Percentiles rank a stretch among this genome's conserved stretches.
Evolutionary conservation across 2,113 vertebrate genomes (phyloP).

Genomic region (Recurvirostra avosetta): DNA sequence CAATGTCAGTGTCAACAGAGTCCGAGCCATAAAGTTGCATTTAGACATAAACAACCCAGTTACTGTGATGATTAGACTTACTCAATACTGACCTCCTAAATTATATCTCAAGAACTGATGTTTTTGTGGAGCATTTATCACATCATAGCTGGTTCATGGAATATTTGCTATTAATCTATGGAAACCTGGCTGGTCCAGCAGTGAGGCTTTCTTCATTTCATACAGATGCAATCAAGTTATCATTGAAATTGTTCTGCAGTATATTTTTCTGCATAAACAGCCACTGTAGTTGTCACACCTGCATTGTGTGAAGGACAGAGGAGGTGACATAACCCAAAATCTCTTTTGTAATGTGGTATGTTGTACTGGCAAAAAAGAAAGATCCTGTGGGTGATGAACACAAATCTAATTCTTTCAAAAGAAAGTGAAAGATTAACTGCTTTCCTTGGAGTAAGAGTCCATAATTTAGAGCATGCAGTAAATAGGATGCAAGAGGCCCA

Average conservation of each 20-base stretch:
- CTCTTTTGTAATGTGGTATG: neutral
- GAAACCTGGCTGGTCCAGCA: neutral
- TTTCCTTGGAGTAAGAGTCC: neutral
- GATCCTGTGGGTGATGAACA: neutral
- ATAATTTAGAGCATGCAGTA: neutral
- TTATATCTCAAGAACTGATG: neutral
- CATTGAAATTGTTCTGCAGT: neutral
- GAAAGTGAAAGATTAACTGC: neutral
- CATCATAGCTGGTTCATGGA: neutral
- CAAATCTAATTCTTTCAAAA: neutral
- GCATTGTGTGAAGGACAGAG: neutral
- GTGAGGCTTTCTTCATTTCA: neutral
- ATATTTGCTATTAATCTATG: neutral
- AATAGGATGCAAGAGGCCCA: neutral
- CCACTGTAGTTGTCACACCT: neutral
- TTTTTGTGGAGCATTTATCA: neutral
- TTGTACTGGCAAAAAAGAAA: neutral
- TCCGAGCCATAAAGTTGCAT: neutral
- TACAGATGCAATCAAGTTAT: neutral
- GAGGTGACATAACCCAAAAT: neutral
- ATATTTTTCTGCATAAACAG: neutral
- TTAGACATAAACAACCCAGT: neutral
- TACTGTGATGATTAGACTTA: neutral
- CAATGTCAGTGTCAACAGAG: neutral
- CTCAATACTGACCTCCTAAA: neutral